Evolutionary conservation across 2,113 vertebrate species (phyloP).

Genomic region (Potamarius usumacintae): DNA sequence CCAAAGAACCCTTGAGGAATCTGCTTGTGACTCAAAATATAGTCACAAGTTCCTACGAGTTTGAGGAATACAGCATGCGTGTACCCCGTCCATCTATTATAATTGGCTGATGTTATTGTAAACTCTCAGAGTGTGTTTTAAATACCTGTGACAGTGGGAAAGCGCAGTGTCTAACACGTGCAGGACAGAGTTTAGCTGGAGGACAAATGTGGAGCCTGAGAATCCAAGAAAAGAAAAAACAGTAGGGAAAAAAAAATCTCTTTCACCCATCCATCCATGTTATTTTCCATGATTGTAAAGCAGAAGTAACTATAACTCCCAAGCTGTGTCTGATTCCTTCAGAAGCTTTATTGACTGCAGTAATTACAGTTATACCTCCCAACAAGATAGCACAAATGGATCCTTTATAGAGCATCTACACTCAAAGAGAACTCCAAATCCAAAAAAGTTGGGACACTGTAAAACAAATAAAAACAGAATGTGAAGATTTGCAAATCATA

Average conservation of each 20-base stretch:
- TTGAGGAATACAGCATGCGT: not conserved
- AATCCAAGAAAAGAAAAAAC: not conserved
- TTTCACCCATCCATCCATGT: not conserved
- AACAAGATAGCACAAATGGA: not conserved
- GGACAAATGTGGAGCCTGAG: not conserved
- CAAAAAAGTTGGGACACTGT: too few relatives aligned
- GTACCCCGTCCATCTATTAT: not conserved
- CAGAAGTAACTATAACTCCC: not conserved
- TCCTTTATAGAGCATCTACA: not conserved
- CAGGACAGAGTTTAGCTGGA: slow-evolving; percentile 18
- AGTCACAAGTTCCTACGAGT: not conserved
- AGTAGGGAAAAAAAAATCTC: not conserved
- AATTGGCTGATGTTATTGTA: slow-evolving; percentile 9
- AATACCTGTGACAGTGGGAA: slow-evolving; percentile 30
- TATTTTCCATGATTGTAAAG: not conserved
- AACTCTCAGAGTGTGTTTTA: slow-evolving; percentile 24
- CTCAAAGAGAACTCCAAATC: not conserved
- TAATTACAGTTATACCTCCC: not conserved
- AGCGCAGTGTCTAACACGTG: not conserved
- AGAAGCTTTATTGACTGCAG: not conserved
- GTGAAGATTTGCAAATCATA: too few relatives aligned
- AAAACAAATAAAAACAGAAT: too few relatives aligned
- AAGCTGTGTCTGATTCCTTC: not conserved
- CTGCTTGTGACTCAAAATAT: not conserved
- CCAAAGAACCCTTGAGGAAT: not conserved